Conservation (phyloP, 2,797 vertebrate species). For the Rhinatrema bivittatum region DNA sequence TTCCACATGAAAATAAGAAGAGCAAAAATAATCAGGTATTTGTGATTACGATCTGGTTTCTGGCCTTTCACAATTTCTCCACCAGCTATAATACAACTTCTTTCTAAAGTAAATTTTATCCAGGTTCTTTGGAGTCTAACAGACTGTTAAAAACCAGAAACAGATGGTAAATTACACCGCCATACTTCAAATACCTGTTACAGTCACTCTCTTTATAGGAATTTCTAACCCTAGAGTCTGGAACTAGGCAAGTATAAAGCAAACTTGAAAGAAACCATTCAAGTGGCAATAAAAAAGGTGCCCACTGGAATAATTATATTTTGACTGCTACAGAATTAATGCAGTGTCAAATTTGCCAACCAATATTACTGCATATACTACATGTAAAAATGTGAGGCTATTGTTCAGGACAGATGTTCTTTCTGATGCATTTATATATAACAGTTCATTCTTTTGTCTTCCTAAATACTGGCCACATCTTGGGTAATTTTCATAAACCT, state of each 20-base stretch:
- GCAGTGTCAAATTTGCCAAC: not conserved
- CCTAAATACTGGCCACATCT: too few relatives aligned
- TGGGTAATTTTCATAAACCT: too few relatives aligned
- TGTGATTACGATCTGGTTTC: not conserved
- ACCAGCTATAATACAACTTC: not conserved
- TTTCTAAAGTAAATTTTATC: slow-evolving; percentile 2
- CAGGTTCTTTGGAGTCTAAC: slow-evolving; percentile 9
- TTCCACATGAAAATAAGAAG: too few relatives aligned
- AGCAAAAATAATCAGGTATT: too few relatives aligned
- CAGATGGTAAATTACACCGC: slow-evolving; percentile 12
- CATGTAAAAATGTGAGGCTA: not conserved
- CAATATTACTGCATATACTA: not conserved
- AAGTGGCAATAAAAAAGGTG: not conserved
- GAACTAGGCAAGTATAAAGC: not conserved
- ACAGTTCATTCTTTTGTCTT: too few relatives aligned
- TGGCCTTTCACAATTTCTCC: not conserved
- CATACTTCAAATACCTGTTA: not conserved
- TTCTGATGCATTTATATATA: too few relatives aligned
- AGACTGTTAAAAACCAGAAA: slow-evolving; percentile 28
- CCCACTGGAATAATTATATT: not conserved
- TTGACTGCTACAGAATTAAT: not conserved
- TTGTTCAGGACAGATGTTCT: not conserved
- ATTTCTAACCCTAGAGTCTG: not conserved
- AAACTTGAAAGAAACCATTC: not conserved
- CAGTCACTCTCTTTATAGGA: not conserved